These are phyloP conservation scores for Crocallis elinguaria DNA, from an alignment of 2,888 invertebrate genomes.

Conservation along the genomic window DNA sequence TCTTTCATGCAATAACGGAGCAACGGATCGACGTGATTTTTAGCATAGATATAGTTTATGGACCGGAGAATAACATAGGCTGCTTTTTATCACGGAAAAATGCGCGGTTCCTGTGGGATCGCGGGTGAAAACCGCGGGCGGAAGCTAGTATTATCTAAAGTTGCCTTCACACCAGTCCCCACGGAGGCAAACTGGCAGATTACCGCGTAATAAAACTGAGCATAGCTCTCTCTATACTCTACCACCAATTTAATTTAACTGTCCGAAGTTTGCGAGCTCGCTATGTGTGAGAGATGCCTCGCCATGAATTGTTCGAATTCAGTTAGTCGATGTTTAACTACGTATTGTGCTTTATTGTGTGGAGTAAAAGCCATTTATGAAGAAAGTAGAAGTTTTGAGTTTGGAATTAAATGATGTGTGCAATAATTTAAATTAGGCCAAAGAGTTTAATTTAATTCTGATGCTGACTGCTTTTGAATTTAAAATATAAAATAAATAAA, in stretches of 20 bases:
- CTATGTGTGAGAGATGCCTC: constrained; percentile 14
- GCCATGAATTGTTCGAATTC: constrained; percentile 12
- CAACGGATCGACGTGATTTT: too few species aligned
- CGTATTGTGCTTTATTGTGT: constrained; percentile 7
- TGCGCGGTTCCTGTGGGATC: too few species aligned
- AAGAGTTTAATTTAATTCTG: too few species aligned
- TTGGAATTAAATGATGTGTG: too few species aligned
- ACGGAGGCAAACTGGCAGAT: constrained; percentile 33
- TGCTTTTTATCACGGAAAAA: too few species aligned
- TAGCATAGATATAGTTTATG: too few species aligned
- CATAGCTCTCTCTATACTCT: constrained; percentile 15
- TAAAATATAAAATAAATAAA: too few species aligned
- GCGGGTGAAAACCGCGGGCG: too few species aligned
- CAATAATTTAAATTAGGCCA: too few species aligned
- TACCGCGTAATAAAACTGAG: constrained; percentile 37
- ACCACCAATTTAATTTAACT: constrained; percentile 40
- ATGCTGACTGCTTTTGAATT: too few species aligned
- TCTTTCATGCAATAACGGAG: too few species aligned
- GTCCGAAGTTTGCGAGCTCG: constrained; percentile 32
- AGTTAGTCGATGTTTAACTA: constrained; percentile 18
- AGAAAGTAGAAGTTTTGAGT: not conserved
- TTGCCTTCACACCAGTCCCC: constrained; percentile 16
- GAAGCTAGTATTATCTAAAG: constrained; percentile 25
- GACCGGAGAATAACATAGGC: too few species aligned
- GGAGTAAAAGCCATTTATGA: not conserved